Evolutionary conservation across 2,113 vertebrate species (phyloP).

Genomic region (Hyla sarda): DNA sequence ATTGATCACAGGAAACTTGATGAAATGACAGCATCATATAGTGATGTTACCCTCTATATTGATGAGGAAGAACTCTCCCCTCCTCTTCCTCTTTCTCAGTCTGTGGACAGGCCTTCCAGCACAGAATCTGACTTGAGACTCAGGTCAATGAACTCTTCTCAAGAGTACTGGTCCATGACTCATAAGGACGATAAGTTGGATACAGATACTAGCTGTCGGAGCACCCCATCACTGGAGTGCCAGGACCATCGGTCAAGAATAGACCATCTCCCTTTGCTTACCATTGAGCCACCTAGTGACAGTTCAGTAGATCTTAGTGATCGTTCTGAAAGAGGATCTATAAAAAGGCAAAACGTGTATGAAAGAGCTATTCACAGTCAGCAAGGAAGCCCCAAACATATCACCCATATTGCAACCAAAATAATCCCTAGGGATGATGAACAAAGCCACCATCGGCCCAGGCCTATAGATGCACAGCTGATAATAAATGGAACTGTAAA

Average conservation of each 20-base stretch:
- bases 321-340: conserved; percentile 87
- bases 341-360: conserved; percentile 85
- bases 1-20: conserved; percentile 85
- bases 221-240: conserved; percentile 89
- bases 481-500: conserved; percentile 92
- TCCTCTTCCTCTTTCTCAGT: conserved; percentile 83
- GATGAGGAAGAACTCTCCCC: conserved; percentile 96
- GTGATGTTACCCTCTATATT: conserved; percentile 94
- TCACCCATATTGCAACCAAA: conserved; percentile 80
- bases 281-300: conserved; percentile 94
- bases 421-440: conserved; percentile 85
- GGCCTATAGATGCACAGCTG: conserved; percentile 88
- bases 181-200: conserved; percentile 90
- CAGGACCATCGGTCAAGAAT: conserved; percentile 86
- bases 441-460: conserved; percentile 75
- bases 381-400: conserved; percentile 88
- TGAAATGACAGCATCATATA: conserved; percentile 95
- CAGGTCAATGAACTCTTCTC: conserved; percentile 80
- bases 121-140: conserved; percentile 86
- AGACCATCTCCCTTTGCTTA: conserved; percentile 89
- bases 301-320: conserved; percentile 93
- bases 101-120: conserved; percentile 83
- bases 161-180: conserved; percentile 92
- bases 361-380: conserved; percentile 80
- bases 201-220: conserved; percentile 90